Percentiles rank a stretch among this genome's conserved stretches.
Conservation (phyloP, 2,888 invertebrate genomes). For the Eupithecia inturbata region DNA sequence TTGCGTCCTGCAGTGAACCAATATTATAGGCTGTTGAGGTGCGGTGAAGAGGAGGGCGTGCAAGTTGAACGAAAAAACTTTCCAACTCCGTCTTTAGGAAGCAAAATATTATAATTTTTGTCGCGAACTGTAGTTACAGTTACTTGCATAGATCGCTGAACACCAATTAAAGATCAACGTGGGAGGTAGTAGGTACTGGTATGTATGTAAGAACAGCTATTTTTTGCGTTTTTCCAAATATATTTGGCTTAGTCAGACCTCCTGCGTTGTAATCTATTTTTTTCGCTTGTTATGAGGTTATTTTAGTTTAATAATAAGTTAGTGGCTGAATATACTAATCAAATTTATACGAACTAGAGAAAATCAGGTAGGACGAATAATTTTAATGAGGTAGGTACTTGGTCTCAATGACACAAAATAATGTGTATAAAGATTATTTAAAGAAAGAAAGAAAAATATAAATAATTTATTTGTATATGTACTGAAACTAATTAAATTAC, state of each 20-base stretch:
- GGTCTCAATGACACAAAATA: neutral
- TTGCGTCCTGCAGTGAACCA: no score
- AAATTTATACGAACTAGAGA: neutral
- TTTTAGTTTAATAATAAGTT: neutral
- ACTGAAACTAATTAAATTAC: no score
- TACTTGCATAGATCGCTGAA: conserved; percentile 49
- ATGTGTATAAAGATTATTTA: neutral
- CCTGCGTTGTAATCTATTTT: conserved; percentile 65
- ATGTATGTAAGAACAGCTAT: conserved; percentile 48
- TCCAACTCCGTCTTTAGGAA: neutral
- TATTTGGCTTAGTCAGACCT: conserved; percentile 69
- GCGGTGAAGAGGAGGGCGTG: no score
- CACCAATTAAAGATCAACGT: conserved; percentile 64
- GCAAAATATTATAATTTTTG: neutral
- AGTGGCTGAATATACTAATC: neutral
- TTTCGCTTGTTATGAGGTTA: no score
- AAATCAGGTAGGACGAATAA: neutral
- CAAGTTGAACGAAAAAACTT: no score
- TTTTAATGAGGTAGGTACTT: neutral
- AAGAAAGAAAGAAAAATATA: no score
- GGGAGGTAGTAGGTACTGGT: conserved; percentile 65
- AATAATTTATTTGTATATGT: no score
- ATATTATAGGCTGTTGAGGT: no score
- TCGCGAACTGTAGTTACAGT: neutral
- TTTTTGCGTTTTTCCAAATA: conserved; percentile 64